These are phyloP conservation scores for Catharus ustulatus DNA, from an alignment of 2,797 vertebrate species.

Conservation along the genomic window DNA sequence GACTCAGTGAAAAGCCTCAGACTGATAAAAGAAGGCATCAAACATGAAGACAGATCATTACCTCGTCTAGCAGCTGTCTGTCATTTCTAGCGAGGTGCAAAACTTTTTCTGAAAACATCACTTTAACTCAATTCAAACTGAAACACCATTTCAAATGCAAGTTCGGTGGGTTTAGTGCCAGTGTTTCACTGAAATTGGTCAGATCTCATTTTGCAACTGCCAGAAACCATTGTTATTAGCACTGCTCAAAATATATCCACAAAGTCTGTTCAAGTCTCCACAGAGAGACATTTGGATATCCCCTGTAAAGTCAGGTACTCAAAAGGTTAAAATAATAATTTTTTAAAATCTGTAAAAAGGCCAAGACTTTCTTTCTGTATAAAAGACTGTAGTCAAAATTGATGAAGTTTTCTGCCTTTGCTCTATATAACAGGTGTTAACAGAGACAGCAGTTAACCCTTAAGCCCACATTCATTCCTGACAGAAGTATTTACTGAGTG, in stretches of 20 bases:
- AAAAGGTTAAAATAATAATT: not conserved
- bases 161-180: not conserved
- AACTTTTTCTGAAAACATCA: slow-evolving; percentile 62
- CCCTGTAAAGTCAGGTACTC: slow-evolving; percentile 48
- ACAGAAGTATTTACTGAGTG: not conserved
- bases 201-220: slow-evolving; percentile 55
- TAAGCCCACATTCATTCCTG: slow-evolving; percentile 25
- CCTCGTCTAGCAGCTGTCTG: slow-evolving; percentile 59
- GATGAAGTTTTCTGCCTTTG: slow-evolving; percentile 27
- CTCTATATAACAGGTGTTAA: slow-evolving; percentile 29
- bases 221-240: slow-evolving; percentile 61
- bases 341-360: not conserved
- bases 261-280: slow-evolving; percentile 43
- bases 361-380: not conserved
- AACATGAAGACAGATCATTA: slow-evolving; percentile 66
- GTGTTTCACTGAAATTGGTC: slow-evolving; percentile 65
- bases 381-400: slow-evolving; percentile 20
- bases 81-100: slow-evolving; percentile 44
- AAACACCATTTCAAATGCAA: slow-evolving; percentile 53
- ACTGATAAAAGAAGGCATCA: slow-evolving; percentile 70
- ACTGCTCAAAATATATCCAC: slow-evolving; percentile 48
- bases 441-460: slow-evolving; percentile 42
- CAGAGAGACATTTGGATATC: slow-evolving; percentile 22
- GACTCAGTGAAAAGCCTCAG: slow-evolving; percentile 69
- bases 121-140: slow-evolving; percentile 45